These are phyloP conservation scores for Adoxophyes honmai DNA, from an alignment of 1,140 invertebrate genomes.

Conservation along the genomic window DNA sequence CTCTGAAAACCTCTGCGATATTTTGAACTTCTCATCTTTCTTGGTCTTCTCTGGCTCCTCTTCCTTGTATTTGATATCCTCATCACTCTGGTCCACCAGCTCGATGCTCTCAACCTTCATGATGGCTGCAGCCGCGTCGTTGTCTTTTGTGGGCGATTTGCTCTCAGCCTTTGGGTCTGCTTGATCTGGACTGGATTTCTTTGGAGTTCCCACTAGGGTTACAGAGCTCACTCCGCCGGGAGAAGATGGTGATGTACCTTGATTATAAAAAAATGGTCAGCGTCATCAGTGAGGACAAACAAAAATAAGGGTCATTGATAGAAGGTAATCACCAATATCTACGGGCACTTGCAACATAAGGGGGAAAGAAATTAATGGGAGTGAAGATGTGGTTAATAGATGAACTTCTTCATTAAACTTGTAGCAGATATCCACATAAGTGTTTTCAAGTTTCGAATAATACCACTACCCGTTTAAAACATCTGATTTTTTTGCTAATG, in stretches of 20 bases:
- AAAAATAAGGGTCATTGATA: too few relatives aligned
- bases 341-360: too few relatives aligned
- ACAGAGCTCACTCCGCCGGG: conserved; percentile 85
- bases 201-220: conserved; percentile 81
- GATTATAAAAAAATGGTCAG: conserved; percentile 17
- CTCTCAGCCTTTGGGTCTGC: conserved; percentile 13
- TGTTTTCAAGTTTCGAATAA: too few relatives aligned
- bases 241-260: conserved; percentile 78
- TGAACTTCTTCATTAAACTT: too few relatives aligned
- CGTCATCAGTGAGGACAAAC: too few relatives aligned
- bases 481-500: too few relatives aligned
- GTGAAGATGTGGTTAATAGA: too few relatives aligned
- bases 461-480: too few relatives aligned
- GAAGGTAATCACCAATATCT: too few relatives aligned
- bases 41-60: conserved; percentile 64
- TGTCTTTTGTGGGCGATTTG: conserved; percentile 48
- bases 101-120: conserved; percentile 70
- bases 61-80: conserved; percentile 63
- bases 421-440: too few relatives aligned
- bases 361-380: too few relatives aligned
- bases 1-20: conserved; percentile 66
- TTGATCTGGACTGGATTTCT: conserved; percentile 48
- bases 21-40: conserved; percentile 62
- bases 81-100: conserved; percentile 62
- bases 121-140: conserved; percentile 42